Conservation (phyloP, 2,888 invertebrate species). For the Trypoxylon attenuatum region DNA sequence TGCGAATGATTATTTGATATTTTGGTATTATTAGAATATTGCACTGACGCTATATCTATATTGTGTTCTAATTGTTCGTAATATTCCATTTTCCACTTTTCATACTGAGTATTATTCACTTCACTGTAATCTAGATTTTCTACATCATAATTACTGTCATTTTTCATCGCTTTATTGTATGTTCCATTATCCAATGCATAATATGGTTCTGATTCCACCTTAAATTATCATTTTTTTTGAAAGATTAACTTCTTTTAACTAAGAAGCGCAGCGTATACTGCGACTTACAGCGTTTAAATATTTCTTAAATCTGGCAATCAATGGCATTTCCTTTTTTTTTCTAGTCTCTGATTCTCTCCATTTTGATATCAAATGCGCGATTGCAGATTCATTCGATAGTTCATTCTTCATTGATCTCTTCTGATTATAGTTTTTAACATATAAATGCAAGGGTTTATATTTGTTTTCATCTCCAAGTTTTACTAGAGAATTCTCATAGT, state of each 20-base stretch:
- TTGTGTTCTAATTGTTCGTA: conserved; percentile 69
- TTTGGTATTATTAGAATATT: conserved; percentile 72
- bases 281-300: conserved; percentile 55
- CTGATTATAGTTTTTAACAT: conserved; percentile 64
- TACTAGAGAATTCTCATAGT: conserved; percentile 53
- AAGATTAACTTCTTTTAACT: too few species aligned
- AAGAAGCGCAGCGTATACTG: too few species aligned
- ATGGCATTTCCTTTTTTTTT: conserved; percentile 49
- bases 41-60: conserved; percentile 68
- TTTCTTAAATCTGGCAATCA: conserved; percentile 61
- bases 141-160: not conserved
- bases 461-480: conserved; percentile 60
- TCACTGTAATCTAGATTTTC: conserved; percentile 13
- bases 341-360: conserved; percentile 34
- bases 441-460: conserved; percentile 68
- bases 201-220: too few species aligned
- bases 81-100: conserved; percentile 75
- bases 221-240: too few species aligned
- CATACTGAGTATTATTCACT: conserved; percentile 72
- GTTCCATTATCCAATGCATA: too few species aligned
- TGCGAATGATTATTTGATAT: conserved; percentile 68
- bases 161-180: too few species aligned
- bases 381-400: conserved; percentile 16
- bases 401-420: conserved; percentile 23
- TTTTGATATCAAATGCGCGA: conserved; percentile 23